These are phyloP conservation scores for Micromesistius poutassou DNA, from an alignment of 2,797 vertebrate species.

Conservation along the genomic window DNA sequence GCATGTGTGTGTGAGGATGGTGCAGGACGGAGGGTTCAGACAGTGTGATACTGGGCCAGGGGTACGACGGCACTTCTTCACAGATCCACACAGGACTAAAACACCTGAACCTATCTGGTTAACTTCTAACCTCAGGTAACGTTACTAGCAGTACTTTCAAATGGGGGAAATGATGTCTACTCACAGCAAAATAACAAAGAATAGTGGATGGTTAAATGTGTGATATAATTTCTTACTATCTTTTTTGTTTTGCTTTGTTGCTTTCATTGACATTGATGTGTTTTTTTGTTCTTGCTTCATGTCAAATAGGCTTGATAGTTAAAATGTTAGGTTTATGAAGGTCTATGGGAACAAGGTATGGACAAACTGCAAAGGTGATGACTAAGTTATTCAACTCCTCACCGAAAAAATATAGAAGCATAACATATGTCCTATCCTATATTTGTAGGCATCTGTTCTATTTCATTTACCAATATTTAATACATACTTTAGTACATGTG, in stretches of 20 bases:
- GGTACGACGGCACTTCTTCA: slow-evolving; percentile 55
- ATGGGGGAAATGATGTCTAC: background rate
- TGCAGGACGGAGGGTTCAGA: slow-evolving; percentile 19
- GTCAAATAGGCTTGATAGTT: background rate
- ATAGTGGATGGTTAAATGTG: background rate
- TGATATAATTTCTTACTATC: background rate
- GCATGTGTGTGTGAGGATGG: background rate
- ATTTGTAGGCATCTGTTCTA: background rate
- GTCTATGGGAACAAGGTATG: background rate
- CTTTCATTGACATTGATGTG: background rate
- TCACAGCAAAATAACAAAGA: background rate
- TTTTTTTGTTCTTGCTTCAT: background rate
- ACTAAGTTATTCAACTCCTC: background rate
- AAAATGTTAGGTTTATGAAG: background rate
- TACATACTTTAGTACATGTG: background rate
- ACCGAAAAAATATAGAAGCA: background rate
- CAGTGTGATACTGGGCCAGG: slow-evolving; percentile 41
- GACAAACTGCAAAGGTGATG: background rate
- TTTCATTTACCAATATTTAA: background rate
- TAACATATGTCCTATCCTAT: background rate
- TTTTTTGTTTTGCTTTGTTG: background rate
- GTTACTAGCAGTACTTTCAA: background rate
- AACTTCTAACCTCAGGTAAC: slow-evolving; percentile 63
- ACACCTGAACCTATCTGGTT: slow-evolving; percentile 19
- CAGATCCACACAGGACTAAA: slow-evolving; percentile 35